Evolutionary conservation across 2,113 vertebrate species (phyloP).

Genomic region (Vombatus ursinus): DNA sequence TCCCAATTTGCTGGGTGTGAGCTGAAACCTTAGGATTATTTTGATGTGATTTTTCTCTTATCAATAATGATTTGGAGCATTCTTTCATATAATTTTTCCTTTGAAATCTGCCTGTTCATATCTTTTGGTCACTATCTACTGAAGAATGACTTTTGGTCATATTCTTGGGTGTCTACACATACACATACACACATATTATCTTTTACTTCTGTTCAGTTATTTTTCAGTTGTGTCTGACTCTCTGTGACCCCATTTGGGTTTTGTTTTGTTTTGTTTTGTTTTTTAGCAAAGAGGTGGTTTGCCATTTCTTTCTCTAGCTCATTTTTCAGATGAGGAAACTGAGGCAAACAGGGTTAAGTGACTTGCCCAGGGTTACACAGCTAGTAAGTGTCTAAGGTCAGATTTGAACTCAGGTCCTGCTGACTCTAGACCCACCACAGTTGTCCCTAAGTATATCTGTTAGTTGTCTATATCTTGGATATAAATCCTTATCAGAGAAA

Average conservation of each 20-base stretch:
- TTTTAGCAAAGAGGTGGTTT: background rate
- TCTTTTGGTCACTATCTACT: background rate
- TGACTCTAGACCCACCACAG: too few species aligned
- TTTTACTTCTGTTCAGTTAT: background rate
- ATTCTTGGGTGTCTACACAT: too few species aligned
- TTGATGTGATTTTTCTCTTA: background rate
- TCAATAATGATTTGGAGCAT: background rate
- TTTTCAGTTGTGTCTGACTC: background rate
- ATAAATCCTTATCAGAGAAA: too few species aligned
- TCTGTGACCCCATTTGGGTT: background rate
- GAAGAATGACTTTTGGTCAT: too few species aligned
- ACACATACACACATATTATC: background rate
- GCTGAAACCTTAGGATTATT: background rate
- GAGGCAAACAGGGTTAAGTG: background rate
- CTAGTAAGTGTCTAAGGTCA: too few species aligned
- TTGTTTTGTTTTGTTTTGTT: too few species aligned
- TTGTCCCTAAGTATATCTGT: too few species aligned
- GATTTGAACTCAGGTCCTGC: too few species aligned
- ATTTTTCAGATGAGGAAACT: background rate
- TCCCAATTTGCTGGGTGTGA: background rate
- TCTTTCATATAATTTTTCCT: background rate
- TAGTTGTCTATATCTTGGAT: too few species aligned
- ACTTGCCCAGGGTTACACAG: background rate
- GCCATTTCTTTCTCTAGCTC: background rate
- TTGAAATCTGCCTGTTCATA: background rate